phyloP scores from a whole-genome alignment of 2,113 vertebrate species.

The Ascaphus truei region DNA sequence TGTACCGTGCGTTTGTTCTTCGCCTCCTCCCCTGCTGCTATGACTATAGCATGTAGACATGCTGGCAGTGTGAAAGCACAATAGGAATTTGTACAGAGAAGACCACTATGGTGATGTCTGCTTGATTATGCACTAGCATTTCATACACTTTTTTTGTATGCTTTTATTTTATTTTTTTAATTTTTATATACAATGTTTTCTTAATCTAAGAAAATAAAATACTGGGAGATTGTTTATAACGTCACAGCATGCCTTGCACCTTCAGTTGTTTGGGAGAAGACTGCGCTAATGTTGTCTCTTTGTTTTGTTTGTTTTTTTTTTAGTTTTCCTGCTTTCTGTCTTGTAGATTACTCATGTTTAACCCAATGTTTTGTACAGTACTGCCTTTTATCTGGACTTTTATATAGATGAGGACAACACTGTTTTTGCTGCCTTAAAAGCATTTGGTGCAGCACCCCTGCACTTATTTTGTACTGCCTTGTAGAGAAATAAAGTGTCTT shows the following conservation, averaged over 20 bases:
- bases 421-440: constrained; percentile 75
- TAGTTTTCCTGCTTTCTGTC: constrained; percentile 48
- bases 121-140: constrained; percentile 78
- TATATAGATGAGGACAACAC: constrained; percentile 46
- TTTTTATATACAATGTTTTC: constrained; percentile 40
- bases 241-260: constrained; percentile 68
- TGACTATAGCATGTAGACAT: constrained; percentile 70
- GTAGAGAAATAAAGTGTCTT: constrained; percentile 92
- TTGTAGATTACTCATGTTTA: constrained; percentile 42
- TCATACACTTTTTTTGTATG: constrained; percentile 55
- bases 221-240: constrained; percentile 59
- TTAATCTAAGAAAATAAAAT: constrained; percentile 68
- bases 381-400: constrained; percentile 48
- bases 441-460: constrained; percentile 66
- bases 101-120: constrained; percentile 54
- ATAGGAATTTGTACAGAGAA: constrained; percentile 66
- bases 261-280: constrained; percentile 77
- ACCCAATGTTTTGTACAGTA: constrained; percentile 44
- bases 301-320: constrained; percentile 48
- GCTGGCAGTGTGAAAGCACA: constrained; percentile 69
- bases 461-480: constrained; percentile 90
- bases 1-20: background rate
- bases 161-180: constrained; percentile 42
- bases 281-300: constrained; percentile 65
- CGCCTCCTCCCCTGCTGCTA: constrained; percentile 63